Percentiles rank a stretch among this genome's conserved stretches.
Evolutionary conservation across 2,113 vertebrate species (phyloP).

Genomic region (Herpailurus yagouaroundi): DNA sequence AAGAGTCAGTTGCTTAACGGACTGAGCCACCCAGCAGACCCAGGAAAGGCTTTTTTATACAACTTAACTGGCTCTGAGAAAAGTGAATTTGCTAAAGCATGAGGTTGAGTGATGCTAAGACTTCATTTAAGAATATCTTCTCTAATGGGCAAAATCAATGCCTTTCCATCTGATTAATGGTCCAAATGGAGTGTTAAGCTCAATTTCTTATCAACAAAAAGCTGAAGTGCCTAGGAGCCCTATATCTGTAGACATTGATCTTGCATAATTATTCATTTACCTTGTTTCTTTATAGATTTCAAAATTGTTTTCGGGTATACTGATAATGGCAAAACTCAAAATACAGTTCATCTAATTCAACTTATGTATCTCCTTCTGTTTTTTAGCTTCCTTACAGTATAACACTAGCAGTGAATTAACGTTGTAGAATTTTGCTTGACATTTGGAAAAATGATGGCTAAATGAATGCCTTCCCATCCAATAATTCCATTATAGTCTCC

Average conservation of each 20-base stretch:
- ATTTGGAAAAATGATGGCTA: constrained; percentile 68
- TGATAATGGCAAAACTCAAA: constrained; percentile 34
- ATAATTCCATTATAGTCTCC: constrained; percentile 59
- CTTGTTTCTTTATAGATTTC: background rate
- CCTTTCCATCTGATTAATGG: constrained; percentile 27
- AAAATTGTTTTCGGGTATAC: background rate
- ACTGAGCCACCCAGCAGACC: too few relatives aligned
- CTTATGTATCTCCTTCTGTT: background rate
- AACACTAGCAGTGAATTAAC: background rate
- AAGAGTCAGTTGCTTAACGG: too few relatives aligned
- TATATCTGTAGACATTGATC: background rate
- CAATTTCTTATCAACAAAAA: constrained; percentile 55
- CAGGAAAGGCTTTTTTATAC: background rate
- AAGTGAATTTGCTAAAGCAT: constrained; percentile 1
- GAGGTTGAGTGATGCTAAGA: background rate
- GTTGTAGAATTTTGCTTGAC: constrained; percentile 34
- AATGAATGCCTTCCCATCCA: constrained; percentile 29
- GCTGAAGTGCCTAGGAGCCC: background rate
- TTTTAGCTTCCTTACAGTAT: background rate
- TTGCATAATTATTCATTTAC: constrained; percentile 26
- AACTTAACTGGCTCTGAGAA: background rate
- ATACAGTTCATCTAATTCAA: constrained; percentile 10
- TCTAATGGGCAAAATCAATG: constrained; percentile 18
- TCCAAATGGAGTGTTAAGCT: constrained; percentile 36
- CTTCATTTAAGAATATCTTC: constrained; percentile 4